phyloP scores from a whole-genome alignment of 2,113 vertebrate genomes.

The Poeciliopsis retropinna region DNA sequence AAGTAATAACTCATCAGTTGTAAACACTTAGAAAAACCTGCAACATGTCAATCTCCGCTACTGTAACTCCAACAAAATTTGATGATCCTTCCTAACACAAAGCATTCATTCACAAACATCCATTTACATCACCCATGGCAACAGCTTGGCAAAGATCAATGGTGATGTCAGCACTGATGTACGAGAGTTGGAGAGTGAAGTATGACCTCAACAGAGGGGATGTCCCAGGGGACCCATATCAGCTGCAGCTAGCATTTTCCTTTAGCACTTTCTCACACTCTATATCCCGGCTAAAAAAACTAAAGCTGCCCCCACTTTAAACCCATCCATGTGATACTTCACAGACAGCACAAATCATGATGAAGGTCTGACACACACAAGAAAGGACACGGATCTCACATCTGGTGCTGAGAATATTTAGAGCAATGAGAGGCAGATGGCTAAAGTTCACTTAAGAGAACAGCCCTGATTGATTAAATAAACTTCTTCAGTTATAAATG shows the following conservation, averaged over 20 bases:
- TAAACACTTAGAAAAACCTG: neutral
- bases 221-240: slow-evolving; percentile 57
- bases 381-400: neutral
- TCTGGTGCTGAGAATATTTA: neutral
- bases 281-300: slow-evolving; percentile 18
- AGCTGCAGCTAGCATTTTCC: slow-evolving; percentile 46
- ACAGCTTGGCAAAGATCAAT: slow-evolving; percentile 23
- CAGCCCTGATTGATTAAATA: neutral
- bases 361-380: slow-evolving; percentile 32
- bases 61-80: slow-evolving; percentile 29
- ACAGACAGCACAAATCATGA: slow-evolving; percentile 47
- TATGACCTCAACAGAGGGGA: slow-evolving; percentile 65
- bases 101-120: neutral
- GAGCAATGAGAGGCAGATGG: slow-evolving; percentile 2
- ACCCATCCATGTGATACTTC: slow-evolving; percentile 11
- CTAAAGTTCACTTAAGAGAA: neutral
- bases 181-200: slow-evolving; percentile 48
- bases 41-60: neutral
- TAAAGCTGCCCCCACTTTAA: neutral
- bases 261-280: slow-evolving; percentile 70
- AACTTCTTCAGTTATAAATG: neutral
- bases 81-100: slow-evolving; percentile 28
- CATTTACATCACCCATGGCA: slow-evolving; percentile 52
- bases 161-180: slow-evolving; percentile 71
- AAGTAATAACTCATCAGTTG: neutral